phyloP scores from a whole-genome alignment of 2,113 vertebrate species.

The Neogale vison region DNA sequence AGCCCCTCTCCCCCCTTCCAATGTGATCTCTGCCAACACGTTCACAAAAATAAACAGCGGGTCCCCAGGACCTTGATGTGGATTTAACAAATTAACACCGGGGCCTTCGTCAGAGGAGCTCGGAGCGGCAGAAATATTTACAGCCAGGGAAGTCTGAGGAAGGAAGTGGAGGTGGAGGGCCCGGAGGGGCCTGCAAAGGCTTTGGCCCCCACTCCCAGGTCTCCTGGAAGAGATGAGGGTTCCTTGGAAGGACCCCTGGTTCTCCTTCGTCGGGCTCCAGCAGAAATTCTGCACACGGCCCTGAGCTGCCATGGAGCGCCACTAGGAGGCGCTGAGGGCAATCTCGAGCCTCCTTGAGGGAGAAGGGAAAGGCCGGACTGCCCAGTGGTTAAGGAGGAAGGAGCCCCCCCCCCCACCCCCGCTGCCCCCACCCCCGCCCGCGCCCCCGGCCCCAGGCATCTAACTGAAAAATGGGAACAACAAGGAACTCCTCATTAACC shows the following conservation, averaged over 20 bases:
- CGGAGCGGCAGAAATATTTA: conserved; percentile 66
- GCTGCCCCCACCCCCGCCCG: no score
- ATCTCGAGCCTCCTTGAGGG: accelerated
- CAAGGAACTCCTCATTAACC: background rate
- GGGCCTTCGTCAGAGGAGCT: conserved; percentile 79
- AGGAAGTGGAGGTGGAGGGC: conserved; percentile 61
- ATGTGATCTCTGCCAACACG: conserved; percentile 78
- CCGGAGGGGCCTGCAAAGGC: background rate
- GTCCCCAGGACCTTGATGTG: conserved; percentile 82
- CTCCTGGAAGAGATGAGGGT: conserved; percentile 74
- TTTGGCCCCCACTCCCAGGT: conserved; percentile 57
- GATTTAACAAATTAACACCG: conserved; percentile 89
- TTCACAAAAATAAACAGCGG: conserved; percentile 87
- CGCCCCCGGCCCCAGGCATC: background rate
- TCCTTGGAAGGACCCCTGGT: conserved; percentile 40
- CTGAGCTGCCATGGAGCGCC: background rate
- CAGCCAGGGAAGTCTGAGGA: conserved; percentile 73
- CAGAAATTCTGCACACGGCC: conserved; percentile 52
- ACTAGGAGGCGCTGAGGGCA: no score
- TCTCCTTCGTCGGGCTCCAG: background rate
- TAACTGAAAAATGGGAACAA: background rate
- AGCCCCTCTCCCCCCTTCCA: conserved; percentile 50
- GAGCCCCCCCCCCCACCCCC: accelerated
- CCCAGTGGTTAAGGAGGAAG: accelerated
- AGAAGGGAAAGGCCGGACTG: accelerated